A percentile compares a stretch with the other conserved stretches of the same genome.
Conservation (phyloP, 2,888 invertebrate species). For the Incurvaria masculella region DNA sequence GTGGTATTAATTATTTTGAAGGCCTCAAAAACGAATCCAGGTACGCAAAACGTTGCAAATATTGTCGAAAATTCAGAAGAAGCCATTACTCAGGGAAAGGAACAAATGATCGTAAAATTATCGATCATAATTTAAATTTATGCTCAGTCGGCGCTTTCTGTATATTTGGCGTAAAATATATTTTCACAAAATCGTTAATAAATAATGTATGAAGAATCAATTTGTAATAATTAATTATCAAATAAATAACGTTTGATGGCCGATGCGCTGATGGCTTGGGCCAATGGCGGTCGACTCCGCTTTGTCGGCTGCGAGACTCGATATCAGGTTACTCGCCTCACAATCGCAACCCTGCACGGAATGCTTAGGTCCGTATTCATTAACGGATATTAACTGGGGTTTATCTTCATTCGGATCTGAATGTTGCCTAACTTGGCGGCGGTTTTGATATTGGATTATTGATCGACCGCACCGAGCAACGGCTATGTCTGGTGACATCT, state of each 20-base stretch:
- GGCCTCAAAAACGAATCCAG: no score
- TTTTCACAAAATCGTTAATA: constrained; percentile 26
- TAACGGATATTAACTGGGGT: constrained; percentile 54
- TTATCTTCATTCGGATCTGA: constrained; percentile 49
- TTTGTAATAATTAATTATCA: constrained; percentile 54
- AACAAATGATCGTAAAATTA: not conserved
- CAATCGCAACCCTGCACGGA: constrained; percentile 44
- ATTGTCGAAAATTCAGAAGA: no score
- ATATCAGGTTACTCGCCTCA: constrained; percentile 45
- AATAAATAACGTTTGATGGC: constrained; percentile 27
- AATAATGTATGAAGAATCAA: constrained; percentile 41
- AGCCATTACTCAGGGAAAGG: not conserved
- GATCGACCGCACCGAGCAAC: no score
- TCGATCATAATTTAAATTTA: not conserved
- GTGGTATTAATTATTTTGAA: no score
- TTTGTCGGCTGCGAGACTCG: constrained; percentile 38
- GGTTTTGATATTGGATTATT: constrained; percentile 35
- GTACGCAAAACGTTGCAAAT: no score
- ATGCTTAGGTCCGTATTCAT: constrained; percentile 51
- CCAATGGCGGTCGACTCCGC: constrained; percentile 34
- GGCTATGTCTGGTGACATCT: no score
- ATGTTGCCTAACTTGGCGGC: constrained; percentile 51
- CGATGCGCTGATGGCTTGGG: no score
- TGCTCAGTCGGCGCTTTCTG: not conserved
- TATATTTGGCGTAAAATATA: not conserved